Percentiles rank a stretch among this genome's conserved stretches.
phyloP scores from a whole-genome alignment of 2,113 vertebrate species.

The Arizona elegans region DNA sequence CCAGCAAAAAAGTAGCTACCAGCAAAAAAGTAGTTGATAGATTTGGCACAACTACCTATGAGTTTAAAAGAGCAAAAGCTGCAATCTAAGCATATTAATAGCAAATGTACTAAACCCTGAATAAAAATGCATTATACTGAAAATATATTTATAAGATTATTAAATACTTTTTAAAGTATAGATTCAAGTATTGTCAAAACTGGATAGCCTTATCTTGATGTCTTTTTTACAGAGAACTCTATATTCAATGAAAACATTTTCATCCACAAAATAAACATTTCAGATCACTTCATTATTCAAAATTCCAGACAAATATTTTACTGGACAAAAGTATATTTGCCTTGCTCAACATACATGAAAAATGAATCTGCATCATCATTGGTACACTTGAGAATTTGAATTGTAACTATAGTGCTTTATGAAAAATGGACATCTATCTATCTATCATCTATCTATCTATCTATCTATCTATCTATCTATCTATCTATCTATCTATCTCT shows the following conservation, averaged over 20 bases:
- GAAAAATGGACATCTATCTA: neutral
- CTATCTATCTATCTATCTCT: too few species aligned
- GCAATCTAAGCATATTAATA: neutral
- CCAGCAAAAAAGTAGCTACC: too few species aligned
- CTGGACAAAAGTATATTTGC: neutral
- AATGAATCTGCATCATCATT: neutral
- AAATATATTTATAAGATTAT: neutral
- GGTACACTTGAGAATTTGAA: neutral
- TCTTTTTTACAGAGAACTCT: neutral
- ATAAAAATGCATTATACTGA: neutral
- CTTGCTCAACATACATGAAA: constrained; percentile 19
- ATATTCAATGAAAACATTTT: neutral
- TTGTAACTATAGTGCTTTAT: neutral
- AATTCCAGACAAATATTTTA: neutral
- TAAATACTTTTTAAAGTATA: neutral
- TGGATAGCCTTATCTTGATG: neutral
- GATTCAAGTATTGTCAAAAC: neutral
- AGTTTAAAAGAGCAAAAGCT: neutral
- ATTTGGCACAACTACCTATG: neutral
- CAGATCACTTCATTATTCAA: neutral
- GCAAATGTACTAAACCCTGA: neutral
- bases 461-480: too few species aligned
- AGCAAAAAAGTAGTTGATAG: constrained; percentile 4
- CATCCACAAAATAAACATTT: neutral
- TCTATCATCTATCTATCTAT: too few species aligned